Conservation (phyloP, 1,140 invertebrate genomes). For the Atta cephalotes region DNA sequence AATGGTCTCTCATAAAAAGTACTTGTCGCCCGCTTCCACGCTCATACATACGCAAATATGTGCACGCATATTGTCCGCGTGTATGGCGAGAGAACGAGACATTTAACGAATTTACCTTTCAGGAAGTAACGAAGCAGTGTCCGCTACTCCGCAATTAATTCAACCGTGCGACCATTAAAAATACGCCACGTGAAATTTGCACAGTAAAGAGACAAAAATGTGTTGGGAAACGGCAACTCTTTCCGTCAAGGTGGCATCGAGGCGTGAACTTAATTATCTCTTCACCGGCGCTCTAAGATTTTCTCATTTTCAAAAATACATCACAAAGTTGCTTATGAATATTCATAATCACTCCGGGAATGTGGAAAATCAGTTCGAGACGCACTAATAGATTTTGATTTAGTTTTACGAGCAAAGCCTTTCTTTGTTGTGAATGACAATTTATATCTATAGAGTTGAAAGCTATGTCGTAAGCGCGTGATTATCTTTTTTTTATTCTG, state of each 20-base stretch:
- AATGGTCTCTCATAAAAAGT: conserved; percentile 54
- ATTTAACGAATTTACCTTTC: conserved; percentile 75
- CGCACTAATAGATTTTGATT: conserved; percentile 46
- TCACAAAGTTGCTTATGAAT: conserved; percentile 39
- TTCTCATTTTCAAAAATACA: conserved; percentile 42
- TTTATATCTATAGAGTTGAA: background rate
- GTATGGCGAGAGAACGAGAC: conserved; percentile 65
- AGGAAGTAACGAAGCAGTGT: conserved; percentile 70
- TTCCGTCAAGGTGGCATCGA: conserved; percentile 8
- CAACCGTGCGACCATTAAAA: conserved; percentile 71
- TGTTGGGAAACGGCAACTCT: conserved; percentile 33
- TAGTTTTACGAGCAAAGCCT: conserved; percentile 20
- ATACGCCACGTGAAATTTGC: conserved; percentile 68
- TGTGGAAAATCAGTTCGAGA: conserved; percentile 47
- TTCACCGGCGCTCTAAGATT: conserved; percentile 34
- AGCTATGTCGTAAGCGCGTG: background rate
- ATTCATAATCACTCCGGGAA: conserved; percentile 39
- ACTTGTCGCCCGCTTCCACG: conserved; percentile 34
- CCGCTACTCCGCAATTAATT: conserved; percentile 71
- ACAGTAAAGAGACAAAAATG: conserved; percentile 69
- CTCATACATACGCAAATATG: conserved; percentile 49
- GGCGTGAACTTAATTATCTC: conserved; percentile 52
- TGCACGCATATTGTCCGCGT: conserved; percentile 42
- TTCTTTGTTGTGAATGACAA: background rate
- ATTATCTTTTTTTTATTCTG: background rate